These are phyloP conservation scores for Orius insidiosus DNA, from an alignment of 1,140 invertebrate genomes.

Conservation along the genomic window DNA sequence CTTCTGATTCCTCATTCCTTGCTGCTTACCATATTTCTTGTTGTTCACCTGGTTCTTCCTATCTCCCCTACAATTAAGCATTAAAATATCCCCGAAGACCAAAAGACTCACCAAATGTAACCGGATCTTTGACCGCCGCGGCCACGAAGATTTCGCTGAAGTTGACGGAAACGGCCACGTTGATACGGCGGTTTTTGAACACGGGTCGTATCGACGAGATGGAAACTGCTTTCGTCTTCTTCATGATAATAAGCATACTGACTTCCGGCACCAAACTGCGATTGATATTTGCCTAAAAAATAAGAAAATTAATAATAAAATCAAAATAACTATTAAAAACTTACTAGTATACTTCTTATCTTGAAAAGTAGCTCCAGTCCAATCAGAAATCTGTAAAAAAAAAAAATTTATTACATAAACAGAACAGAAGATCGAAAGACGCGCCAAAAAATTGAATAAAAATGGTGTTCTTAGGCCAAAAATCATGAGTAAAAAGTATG, in stretches of 20 bases:
- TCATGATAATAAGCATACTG: constrained; percentile 97
- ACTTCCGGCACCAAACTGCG: constrained; percentile 83
- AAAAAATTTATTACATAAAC: too few relatives aligned
- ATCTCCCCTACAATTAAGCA: constrained; percentile 25
- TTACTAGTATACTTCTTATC: constrained; percentile 90
- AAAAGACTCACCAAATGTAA: constrained; percentile 22
- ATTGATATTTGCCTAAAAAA: constrained; percentile 78
- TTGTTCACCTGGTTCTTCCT: constrained; percentile 40
- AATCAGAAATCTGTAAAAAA: constrained; percentile 73
- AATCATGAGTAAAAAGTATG: too few relatives aligned
- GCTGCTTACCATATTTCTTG: constrained; percentile 69
- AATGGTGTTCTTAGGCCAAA: too few relatives aligned
- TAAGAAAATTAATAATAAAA: not conserved
- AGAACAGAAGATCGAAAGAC: too few relatives aligned
- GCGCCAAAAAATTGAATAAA: too few relatives aligned
- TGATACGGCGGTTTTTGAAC: constrained; percentile 82
- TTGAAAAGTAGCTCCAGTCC: constrained; percentile 86
- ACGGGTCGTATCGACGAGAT: constrained; percentile 85
- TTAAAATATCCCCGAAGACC: not conserved
- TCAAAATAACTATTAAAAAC: constrained; percentile 24
- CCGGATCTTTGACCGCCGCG: constrained; percentile 53
- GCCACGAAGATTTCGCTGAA: constrained; percentile 63
- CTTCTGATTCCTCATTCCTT: constrained; percentile 50
- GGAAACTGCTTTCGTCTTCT: constrained; percentile 97
- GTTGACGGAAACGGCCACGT: constrained; percentile 61